Evolutionary conservation across 1,140 invertebrate species (phyloP), one percentile per base, ranked within the genome.

Genomic region (Procambarus clarkii): DNA sequence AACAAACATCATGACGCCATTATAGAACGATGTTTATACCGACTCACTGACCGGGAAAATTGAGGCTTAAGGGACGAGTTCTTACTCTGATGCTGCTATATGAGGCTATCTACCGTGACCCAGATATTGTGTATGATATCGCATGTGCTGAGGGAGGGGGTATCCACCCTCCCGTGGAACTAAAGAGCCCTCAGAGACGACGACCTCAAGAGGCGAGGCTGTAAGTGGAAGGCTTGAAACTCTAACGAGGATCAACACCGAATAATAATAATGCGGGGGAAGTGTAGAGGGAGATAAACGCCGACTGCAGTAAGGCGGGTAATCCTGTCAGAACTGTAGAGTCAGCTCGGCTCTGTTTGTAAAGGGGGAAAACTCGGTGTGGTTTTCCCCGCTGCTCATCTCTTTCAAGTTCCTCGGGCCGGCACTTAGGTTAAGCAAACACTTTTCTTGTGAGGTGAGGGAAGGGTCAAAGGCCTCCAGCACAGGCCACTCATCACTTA

Each of bases 391-490:
- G 69, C 4, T 74, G n/a, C 69, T 74, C 69, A 74, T 15, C 60
- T 4, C 11, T n/a, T n/a, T 9, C 5, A 24, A 74, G 69, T 74
- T 34, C 69, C n/a, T 74, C n/a, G 69, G n/a, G 21, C n/a, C 11
- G 18, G 69, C 69, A 74, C 69, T 74, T 74, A 74, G 69, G 69
- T 74, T 34, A 8, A 54, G n/a, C 69, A 74, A 74, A 74, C 69
- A 74, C 69, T 64, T 21, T 0, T 64, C 9, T 64, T 15, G 0
- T 3, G 15, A 18, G 60, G 9, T 3, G 60, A 18, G 0, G 13
- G 60, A 15, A 64, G 60, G 9, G 60, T 64, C 9, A 64, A 64
- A 15, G 9, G 60, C 18, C 11, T 64, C 3, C 18, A 15, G 60
- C 34, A n/a, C 34, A 11, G 69, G 69, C 69, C 60, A 64, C 60